Evolutionary conservation across 2,888 invertebrate species (phyloP).

Genomic region (Dysmachus trigonus): DNA sequence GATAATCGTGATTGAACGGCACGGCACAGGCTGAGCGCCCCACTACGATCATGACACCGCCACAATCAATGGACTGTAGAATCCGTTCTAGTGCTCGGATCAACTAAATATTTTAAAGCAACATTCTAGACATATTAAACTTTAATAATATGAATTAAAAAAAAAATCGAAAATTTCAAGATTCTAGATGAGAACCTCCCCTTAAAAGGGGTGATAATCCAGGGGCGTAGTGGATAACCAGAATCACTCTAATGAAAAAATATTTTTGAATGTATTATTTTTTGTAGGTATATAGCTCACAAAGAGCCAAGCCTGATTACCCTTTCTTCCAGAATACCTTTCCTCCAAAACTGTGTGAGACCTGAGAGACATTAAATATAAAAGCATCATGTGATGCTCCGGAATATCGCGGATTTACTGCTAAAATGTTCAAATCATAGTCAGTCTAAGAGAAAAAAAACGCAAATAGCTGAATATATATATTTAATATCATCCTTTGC

Average conservation of each 20-base stretch:
- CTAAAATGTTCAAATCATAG: not conserved
- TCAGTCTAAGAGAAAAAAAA: not conserved
- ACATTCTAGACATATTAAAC: no score
- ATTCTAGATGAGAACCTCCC: no score
- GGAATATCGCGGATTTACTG: not conserved
- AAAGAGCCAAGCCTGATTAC: not conserved
- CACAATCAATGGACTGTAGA: no score
- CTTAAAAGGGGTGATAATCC: not conserved
- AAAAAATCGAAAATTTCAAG: no score
- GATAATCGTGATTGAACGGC: no score
- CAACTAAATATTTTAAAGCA: no score
- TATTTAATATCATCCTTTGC: not conserved
- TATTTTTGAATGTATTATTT: not conserved
- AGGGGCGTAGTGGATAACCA: not conserved
- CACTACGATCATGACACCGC: no score
- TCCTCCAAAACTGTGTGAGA: not conserved
- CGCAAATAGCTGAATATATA: not conserved
- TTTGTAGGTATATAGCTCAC: not conserved
- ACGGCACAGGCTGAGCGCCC: no score
- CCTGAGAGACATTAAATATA: not conserved
- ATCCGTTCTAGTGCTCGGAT: no score
- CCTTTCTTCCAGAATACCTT: not conserved
- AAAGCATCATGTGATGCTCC: not conserved
- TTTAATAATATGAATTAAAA: no score
- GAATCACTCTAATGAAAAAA: not conserved